A percentile compares a stretch with the other conserved stretches of the same genome.
phyloP scores from a whole-genome alignment of 2,888 invertebrate genomes.

The Lasioglossum zephyrum region DNA sequence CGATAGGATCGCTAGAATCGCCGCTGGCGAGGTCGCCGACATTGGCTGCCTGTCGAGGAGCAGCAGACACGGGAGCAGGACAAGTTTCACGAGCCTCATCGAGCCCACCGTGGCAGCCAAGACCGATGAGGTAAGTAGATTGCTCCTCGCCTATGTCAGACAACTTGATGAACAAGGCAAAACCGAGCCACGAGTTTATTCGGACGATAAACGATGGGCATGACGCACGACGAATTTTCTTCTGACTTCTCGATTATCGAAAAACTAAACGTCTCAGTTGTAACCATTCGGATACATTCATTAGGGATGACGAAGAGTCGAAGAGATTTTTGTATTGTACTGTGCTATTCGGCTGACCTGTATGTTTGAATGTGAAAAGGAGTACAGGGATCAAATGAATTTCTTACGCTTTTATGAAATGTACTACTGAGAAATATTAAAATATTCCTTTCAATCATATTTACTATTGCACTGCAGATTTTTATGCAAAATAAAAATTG shows the following conservation, averaged over 20 bases:
- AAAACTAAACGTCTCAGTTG: not conserved
- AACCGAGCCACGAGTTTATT: not conserved
- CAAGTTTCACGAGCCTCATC: slow-evolving; percentile 90
- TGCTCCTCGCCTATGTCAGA: not conserved
- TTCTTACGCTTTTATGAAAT: not conserved
- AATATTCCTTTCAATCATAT: not conserved
- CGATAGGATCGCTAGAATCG: slow-evolving; percentile 87
- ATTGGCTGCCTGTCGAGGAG: slow-evolving; percentile 82
- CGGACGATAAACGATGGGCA: not conserved
- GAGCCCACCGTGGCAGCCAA: slow-evolving; percentile 84
- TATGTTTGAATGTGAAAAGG: not conserved
- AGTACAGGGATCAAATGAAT: not conserved
- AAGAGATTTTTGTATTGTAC: not conserved
- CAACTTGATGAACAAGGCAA: not conserved
- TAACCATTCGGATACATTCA: not conserved
- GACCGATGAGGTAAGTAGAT: slow-evolving; percentile 86
- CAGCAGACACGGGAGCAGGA: slow-evolving; percentile 88
- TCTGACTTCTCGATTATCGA: not conserved
- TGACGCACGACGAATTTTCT: not conserved
- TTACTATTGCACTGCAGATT: not conserved
- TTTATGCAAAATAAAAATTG: not conserved
- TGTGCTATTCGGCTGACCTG: not conserved
- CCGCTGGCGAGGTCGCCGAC: slow-evolving; percentile 79
- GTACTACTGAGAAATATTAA: not conserved
- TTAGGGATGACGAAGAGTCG: not conserved